These are phyloP conservation scores for Eidolon dupreanum DNA, from an alignment of 2,797 vertebrate species.

Conservation along the genomic window DNA sequence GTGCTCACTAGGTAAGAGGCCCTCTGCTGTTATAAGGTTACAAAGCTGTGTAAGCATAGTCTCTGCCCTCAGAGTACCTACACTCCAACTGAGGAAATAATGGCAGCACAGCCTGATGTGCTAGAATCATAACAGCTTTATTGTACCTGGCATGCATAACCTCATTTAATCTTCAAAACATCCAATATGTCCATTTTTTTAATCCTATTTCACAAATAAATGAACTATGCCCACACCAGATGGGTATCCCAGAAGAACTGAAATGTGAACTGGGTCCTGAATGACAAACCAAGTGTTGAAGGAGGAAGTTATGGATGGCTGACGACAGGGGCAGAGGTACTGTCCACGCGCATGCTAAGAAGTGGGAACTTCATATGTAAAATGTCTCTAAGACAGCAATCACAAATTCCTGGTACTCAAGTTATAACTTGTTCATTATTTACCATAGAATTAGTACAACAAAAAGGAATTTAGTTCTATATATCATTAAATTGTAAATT, in stretches of 20 bases:
- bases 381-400: not conserved
- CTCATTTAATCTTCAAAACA: not conserved
- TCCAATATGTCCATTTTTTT: not conserved
- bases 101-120: not conserved
- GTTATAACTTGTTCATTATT: not conserved
- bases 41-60: not conserved
- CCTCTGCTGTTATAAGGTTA: not conserved
- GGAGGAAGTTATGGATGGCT: not conserved
- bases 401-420: not conserved
- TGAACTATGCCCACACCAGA: not conserved
- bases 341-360: not conserved
- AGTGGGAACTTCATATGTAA: not conserved
- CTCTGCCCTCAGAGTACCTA: not conserved
- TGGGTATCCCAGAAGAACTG: not conserved
- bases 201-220: not conserved
- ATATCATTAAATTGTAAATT: not conserved
- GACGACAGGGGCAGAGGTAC: not conserved
- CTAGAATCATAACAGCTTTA: not conserved
- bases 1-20: not conserved
- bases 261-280: not conserved
- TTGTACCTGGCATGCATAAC: too few relatives aligned
- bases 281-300: not conserved
- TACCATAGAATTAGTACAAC: not conserved
- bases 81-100: not conserved
- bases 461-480: not conserved